Base-by-base conservation (phyloP, 64 coral and sea anemone species). In the Hydrozoanthus tunicans region DNA sequence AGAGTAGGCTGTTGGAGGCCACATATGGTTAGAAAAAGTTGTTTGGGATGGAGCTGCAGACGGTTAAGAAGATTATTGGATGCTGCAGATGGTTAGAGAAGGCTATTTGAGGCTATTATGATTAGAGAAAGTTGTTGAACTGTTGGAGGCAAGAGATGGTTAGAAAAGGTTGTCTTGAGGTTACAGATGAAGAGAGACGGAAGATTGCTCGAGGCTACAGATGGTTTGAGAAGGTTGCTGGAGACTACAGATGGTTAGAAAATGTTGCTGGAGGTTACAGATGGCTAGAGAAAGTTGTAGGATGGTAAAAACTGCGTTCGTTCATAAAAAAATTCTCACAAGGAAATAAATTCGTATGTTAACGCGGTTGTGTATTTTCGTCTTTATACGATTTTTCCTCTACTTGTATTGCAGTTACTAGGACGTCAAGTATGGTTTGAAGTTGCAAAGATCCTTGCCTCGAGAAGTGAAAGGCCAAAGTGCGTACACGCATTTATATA, bases 401-500 rank as follows among this genome's bases (percentile, higher is more conserved):
- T 61, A 24, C 25, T 59, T 62, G 71, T 74, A 4, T 62, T 81
- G 6, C 79, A 81, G 79, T 53, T 81, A 17, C 58, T 81, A 8
- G 56, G 58, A 12, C 79, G 79, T 27, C 79, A 81, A 81, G 79
- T 81, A 17, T 81, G 57, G 79, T 81, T 81, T 81, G 79, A 81
- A 24, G 13, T 81, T 58, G 14, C 17, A 9, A 81, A 81, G 79
- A 81, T 26, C 58, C 12, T 81, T 10, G 23, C 59, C 7, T 80
- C 78, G 26, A 80, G 56, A 8, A 25, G 1, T 25, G 58, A 15
- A 58, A 17, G 79, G 15, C 57, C 56, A 58, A 81, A 61, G 79
- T 81, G 26, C 58, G 79, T 81, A 43, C 23, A 43, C 70, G 9
- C 25, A 15, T 23, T 20, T 5, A 15, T 24, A 2, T 20, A 23